A percentile compares a stretch with the other conserved stretches of the same genome.
phyloP scores from a whole-genome alignment of 2,797 vertebrate genomes.

The Sylvilagus floridanus region DNA sequence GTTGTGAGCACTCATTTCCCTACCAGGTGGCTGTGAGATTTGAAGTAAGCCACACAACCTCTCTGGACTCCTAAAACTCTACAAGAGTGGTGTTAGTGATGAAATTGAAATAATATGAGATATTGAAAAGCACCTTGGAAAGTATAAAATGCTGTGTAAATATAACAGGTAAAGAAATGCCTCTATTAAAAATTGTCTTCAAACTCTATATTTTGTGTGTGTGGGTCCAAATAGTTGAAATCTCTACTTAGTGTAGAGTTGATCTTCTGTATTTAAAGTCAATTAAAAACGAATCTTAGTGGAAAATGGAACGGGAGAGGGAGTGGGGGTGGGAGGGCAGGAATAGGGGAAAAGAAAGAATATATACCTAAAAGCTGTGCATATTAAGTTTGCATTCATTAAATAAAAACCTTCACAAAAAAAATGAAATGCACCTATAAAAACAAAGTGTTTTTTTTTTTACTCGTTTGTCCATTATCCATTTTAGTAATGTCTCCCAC shows the following conservation, averaged over 20 bases:
- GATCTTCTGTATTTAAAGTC: too few relatives aligned
- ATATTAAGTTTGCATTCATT: too few relatives aligned
- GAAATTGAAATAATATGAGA: neutral
- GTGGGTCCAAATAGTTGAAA: too few relatives aligned
- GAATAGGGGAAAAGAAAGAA: too few relatives aligned
- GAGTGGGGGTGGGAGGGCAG: too few relatives aligned
- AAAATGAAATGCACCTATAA: neutral
- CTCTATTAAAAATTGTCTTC: too few relatives aligned
- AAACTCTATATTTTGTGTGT: too few relatives aligned
- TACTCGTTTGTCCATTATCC: neutral
- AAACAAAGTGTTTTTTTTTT: neutral
- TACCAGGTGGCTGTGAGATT: neutral
- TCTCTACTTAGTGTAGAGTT: too few relatives aligned
- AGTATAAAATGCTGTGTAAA: constrained; percentile 5
- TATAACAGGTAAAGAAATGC: neutral
- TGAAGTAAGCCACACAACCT: neutral
- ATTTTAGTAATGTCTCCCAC: neutral
- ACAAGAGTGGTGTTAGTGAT: neutral
- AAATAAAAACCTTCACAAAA: too few relatives aligned
- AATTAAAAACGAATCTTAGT: too few relatives aligned
- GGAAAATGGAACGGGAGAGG: too few relatives aligned
- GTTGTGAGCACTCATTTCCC: neutral
- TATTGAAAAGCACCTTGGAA: constrained; percentile 25
- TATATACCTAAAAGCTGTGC: too few relatives aligned
- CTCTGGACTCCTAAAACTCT: neutral